Evolutionary conservation across 1,140 invertebrate genomes (phyloP).

Genomic region (Aradophagus sp.): DNA sequence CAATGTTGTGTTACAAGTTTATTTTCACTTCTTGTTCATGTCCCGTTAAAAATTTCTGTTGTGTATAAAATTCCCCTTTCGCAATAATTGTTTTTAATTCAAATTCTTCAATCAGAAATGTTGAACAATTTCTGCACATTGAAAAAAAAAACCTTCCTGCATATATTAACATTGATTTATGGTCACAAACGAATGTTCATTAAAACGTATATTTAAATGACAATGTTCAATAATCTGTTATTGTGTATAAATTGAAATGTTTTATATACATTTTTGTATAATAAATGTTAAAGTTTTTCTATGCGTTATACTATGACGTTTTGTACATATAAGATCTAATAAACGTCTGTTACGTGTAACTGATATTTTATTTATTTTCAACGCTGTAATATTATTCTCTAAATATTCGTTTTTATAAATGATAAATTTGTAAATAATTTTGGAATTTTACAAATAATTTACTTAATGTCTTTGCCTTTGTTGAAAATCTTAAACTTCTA

Average conservation of each 20-base stretch:
- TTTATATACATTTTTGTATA: slow-evolving; percentile 60
- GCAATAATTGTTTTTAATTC: too few species aligned
- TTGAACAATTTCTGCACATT: too few species aligned
- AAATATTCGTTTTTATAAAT: too few species aligned
- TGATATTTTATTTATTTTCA: not conserved
- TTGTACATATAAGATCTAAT: slow-evolving; percentile 46
- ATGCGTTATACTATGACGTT: slow-evolving; percentile 52
- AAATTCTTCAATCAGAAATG: too few species aligned
- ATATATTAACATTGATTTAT: slow-evolving; percentile 43
- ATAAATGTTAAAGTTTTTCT: slow-evolving; percentile 60
- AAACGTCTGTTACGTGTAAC: slow-evolving; percentile 35
- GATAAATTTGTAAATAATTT: not conserved
- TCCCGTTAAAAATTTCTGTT: too few species aligned
- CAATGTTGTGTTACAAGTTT: too few species aligned
- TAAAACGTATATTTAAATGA: slow-evolving; percentile 32
- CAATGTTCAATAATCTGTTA: slow-evolving; percentile 53
- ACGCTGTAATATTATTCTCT: too few species aligned
- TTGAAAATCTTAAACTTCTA: too few species aligned
- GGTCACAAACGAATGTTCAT: slow-evolving; percentile 29
- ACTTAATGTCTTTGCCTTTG: too few species aligned
- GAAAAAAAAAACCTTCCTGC: slow-evolving; percentile 29
- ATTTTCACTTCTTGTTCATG: too few species aligned
- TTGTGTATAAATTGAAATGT: slow-evolving; percentile 49
- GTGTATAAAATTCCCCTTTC: too few species aligned
- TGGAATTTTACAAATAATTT: not conserved